phyloP scores from a whole-genome alignment of 2,797 vertebrate species.

The Thalassophryne amazonica region DNA sequence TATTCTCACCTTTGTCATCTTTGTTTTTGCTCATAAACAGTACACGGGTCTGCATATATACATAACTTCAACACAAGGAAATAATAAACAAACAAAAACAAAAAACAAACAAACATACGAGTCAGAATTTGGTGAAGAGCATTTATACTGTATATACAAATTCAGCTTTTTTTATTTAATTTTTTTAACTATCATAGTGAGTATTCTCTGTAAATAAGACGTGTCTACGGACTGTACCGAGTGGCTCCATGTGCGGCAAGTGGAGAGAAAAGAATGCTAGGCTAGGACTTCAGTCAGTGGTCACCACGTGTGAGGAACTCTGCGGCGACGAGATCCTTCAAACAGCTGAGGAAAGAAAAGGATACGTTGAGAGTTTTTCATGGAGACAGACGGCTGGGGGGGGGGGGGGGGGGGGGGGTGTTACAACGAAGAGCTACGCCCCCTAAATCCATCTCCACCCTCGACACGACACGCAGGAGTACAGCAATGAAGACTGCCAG shows the following conservation, averaged over 20 bases:
- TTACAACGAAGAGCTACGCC: constrained; percentile 51
- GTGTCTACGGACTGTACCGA: constrained; percentile 59
- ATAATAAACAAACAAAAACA: constrained; percentile 54
- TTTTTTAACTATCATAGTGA: constrained; percentile 38
- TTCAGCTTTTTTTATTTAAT: constrained; percentile 65
- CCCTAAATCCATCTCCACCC: constrained; percentile 48
- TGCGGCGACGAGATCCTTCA: neutral
- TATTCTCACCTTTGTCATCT: constrained; percentile 50
- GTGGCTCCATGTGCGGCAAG: constrained; percentile 55
- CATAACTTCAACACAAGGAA: constrained; percentile 85
- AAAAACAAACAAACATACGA: constrained; percentile 83
- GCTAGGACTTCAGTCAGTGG: constrained; percentile 56
- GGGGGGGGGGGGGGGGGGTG: neutral
- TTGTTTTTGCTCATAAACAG: constrained; percentile 98
- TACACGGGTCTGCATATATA: constrained; percentile 98
- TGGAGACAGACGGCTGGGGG: constrained; percentile 11
- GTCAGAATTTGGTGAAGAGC: constrained; percentile 97
- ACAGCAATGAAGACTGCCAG: constrained; percentile 47
- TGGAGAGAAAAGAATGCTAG: constrained; percentile 23
- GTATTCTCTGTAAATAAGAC: constrained; percentile 66
- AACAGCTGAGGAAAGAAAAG: constrained; percentile 6
- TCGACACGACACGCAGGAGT: constrained; percentile 42
- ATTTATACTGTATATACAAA: constrained; percentile 79
- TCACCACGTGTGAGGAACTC: constrained; percentile 24
- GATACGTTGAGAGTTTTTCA: constrained; percentile 25